phyloP scores from a whole-genome alignment of 2,888 invertebrate species.

The Ichneumon xanthorius region DNA sequence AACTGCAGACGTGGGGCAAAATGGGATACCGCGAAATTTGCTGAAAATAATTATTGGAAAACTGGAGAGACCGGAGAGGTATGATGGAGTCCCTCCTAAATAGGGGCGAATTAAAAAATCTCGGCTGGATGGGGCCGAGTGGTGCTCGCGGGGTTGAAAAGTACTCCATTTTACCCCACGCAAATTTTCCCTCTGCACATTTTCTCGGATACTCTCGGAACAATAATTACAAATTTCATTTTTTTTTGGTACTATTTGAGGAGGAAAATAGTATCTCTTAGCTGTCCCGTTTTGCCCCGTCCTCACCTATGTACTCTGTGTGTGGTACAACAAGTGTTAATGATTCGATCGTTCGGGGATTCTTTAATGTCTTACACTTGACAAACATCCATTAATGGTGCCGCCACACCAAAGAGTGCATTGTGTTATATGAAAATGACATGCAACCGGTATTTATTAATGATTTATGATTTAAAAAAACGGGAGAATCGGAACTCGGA shows the following conservation, averaged over 20 bases:
- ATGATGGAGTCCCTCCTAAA: neutral
- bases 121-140: too few species aligned
- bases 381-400: slow-evolving; percentile 81
- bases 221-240: neutral
- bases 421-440: slow-evolving; percentile 54
- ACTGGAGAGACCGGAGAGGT: neutral
- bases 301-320: slow-evolving; percentile 8
- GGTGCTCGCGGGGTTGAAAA: too few species aligned
- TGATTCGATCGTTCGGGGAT: slow-evolving; percentile 60
- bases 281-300: neutral
- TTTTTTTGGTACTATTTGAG: too few species aligned
- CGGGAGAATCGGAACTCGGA: neutral
- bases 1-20: neutral
- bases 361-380: slow-evolving; percentile 77
- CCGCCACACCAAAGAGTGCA: slow-evolving; percentile 84
- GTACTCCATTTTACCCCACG: too few species aligned
- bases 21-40: neutral
- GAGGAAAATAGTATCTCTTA: neutral
- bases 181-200: too few species aligned
- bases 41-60: neutral
- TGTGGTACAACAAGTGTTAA: slow-evolving; percentile 38
- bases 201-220: neutral
- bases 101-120: neutral
- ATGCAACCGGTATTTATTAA: neutral
- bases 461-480: neutral